phyloP scores from a whole-genome alignment of 2,888 invertebrate genomes.

The Nomada hirtipes region DNA sequence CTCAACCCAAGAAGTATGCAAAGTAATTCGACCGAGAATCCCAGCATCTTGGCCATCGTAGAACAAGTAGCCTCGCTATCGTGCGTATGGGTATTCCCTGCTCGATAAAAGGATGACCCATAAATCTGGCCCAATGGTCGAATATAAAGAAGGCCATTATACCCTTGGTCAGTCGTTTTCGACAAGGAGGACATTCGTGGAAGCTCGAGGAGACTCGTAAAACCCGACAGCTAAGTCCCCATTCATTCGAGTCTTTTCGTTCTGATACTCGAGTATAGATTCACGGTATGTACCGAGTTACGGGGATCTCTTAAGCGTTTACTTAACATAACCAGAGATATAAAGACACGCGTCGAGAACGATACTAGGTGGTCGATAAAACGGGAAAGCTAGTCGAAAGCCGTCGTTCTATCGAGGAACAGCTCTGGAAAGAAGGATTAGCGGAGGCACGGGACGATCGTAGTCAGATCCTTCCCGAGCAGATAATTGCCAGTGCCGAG shows the following conservation, averaged over 20 bases:
- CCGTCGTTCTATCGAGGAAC: no score
- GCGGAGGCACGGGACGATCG: neutral
- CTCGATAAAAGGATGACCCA: neutral
- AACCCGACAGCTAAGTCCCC: neutral
- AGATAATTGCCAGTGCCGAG: conserved; percentile 61
- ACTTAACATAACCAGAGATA: neutral
- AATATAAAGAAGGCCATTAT: conserved; percentile 22
- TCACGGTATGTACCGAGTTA: neutral
- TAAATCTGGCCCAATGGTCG: conserved; percentile 22
- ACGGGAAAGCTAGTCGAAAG: neutral
- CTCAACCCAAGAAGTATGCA: no score
- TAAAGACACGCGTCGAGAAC: neutral
- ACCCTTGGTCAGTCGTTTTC: neutral
- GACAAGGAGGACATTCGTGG: neutral
- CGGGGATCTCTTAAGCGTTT: neutral
- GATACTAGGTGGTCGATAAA: conserved; percentile 15
- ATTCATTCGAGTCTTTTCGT: conserved; percentile 1
- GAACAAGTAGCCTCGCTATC: conserved; percentile 46
- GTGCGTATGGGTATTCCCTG: neutral
- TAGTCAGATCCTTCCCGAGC: neutral
- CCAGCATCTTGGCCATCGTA: neutral
- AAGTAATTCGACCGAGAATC: neutral
- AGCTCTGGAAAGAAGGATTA: neutral
- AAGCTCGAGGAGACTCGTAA: conserved; percentile 12
- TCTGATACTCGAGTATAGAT: neutral